A percentile compares a stretch with the other conserved stretches of the same genome.
These are phyloP conservation scores for Pseudanteris insignis DNA, from an alignment of 2,888 invertebrate species.

Conservation along the genomic window DNA sequence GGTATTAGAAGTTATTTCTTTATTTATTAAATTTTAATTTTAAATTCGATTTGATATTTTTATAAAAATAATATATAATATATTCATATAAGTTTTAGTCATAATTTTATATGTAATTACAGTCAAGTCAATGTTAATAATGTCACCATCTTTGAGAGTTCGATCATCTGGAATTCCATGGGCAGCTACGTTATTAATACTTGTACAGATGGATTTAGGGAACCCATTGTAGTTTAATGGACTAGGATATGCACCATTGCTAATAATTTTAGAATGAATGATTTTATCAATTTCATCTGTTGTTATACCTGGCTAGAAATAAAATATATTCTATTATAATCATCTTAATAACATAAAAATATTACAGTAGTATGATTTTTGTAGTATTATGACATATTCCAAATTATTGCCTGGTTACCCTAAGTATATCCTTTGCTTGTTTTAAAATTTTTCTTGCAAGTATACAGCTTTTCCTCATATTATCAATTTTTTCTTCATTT, in stretches of 20 bases:
- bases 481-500: no score
- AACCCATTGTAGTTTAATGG: conserved; percentile 85
- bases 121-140: conserved; percentile 90
- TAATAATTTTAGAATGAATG: conserved; percentile 77
- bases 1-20: no score
- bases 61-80: conserved; percentile 22
- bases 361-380: no score
- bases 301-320: conserved; percentile 78
- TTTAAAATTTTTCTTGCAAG: no score
- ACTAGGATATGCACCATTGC: conserved; percentile 86
- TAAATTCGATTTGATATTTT: no score
- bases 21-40: no score
- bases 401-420: no score
- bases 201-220: conserved; percentile 91
- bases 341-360: not conserved
- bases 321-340: conserved; percentile 1
- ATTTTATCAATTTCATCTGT: conserved; percentile 85
- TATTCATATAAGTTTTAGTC: not conserved
- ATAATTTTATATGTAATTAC: conserved; percentile 70
- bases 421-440: no score
- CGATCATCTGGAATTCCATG: conserved; percentile 93
- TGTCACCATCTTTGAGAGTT: conserved; percentile 84
- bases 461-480: no score
- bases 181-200: conserved; percentile 89
- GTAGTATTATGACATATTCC: no score